Evolutionary conservation across 2,888 invertebrate species (phyloP).

Genomic region (Asteroscopus sphinx): DNA sequence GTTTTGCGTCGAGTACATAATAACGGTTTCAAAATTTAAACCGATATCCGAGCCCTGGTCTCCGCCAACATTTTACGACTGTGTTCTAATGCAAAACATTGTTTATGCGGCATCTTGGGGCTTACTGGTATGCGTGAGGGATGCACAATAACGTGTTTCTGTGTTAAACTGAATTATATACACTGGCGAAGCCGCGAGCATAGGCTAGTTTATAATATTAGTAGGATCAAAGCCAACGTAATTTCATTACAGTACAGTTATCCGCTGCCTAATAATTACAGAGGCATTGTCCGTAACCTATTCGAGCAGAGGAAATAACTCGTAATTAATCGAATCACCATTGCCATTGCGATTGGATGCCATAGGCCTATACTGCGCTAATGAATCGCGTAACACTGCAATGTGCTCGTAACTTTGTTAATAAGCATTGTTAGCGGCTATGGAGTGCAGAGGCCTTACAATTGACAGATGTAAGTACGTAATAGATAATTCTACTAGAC

Average conservation of each 20-base stretch:
- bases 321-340: slow-evolving; percentile 27
- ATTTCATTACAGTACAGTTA: background rate
- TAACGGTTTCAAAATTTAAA: too few relatives aligned
- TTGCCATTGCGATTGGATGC: slow-evolving; percentile 26
- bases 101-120: too few relatives aligned
- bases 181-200: too few relatives aligned
- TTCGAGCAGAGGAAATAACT: slow-evolving; percentile 16
- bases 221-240: background rate
- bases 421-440: slow-evolving; percentile 38
- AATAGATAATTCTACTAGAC: too few relatives aligned
- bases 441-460: background rate
- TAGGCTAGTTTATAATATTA: too few relatives aligned
- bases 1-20: too few relatives aligned
- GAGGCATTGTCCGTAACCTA: background rate
- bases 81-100: too few relatives aligned
- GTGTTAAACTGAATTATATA: too few relatives aligned
- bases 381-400: slow-evolving; percentile 28
- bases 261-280: slow-evolving; percentile 4
- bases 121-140: too few relatives aligned
- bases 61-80: too few relatives aligned
- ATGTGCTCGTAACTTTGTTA: slow-evolving; percentile 32
- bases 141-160: too few relatives aligned
- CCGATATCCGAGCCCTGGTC: too few relatives aligned
- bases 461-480: background rate
- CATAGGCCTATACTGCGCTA: slow-evolving; percentile 10